phyloP scores from a whole-genome alignment of 30 jellyfish, hydroid and myxozoan species.

The Hydra vulgaris region DNA sequence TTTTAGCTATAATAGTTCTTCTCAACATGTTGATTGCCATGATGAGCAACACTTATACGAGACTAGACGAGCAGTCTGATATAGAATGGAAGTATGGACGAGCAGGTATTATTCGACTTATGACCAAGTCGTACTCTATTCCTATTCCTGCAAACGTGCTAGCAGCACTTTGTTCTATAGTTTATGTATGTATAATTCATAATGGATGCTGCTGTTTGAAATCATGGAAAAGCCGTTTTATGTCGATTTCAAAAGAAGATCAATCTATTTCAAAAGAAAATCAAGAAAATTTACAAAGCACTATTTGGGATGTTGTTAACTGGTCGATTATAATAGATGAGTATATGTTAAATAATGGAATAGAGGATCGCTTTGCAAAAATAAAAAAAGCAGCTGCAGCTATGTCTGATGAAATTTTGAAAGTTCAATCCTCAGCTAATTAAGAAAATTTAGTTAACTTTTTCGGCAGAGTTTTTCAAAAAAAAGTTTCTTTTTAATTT shows the following conservation, averaged over 20 bases:
- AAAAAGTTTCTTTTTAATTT: not conserved
- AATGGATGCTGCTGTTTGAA: slow-evolving; percentile 70
- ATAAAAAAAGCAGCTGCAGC: not conserved
- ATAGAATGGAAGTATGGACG: slow-evolving; percentile 97
- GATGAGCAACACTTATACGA: slow-evolving; percentile 94
- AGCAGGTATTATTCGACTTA: slow-evolving; percentile 75
- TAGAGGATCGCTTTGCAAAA: slow-evolving; percentile 12
- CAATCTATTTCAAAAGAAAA: not conserved
- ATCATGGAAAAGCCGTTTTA: not conserved
- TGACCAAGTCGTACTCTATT: slow-evolving; percentile 78
- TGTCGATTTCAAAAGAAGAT: not conserved
- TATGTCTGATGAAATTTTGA: not conserved
- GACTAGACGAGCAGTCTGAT: slow-evolving; percentile 82
- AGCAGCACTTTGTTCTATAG: slow-evolving; percentile 37
- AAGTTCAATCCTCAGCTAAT: not conserved
- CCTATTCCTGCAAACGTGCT: slow-evolving; percentile 85
- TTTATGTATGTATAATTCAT: slow-evolving; percentile 41
- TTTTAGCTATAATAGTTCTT: slow-evolving; percentile 66
- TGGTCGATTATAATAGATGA: slow-evolving; percentile 12
- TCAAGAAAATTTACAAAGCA: slow-evolving; percentile 3
- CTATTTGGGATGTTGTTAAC: slow-evolving; percentile 21
- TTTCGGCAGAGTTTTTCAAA: not conserved
- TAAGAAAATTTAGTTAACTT: not conserved
- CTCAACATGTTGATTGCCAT: slow-evolving; percentile 91
- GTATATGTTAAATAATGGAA: slow-evolving; percentile 6